phyloP scores from a whole-genome alignment of 30 jellyfish, hydroid and myxozoan species.

The Pelagia noctiluca region DNA sequence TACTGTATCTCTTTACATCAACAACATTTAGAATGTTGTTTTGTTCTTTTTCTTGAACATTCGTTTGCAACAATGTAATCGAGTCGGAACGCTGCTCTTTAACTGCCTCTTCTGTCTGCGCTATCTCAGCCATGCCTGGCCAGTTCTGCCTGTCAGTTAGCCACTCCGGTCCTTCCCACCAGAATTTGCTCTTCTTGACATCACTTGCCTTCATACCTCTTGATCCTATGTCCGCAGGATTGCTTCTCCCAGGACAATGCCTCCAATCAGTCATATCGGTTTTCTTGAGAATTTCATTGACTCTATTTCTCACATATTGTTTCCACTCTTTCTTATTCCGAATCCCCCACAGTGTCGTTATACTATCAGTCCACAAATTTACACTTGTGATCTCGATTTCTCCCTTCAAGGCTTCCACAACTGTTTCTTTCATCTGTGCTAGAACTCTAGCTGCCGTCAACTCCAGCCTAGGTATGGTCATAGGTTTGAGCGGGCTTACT shows the following conservation, averaged over 20 bases:
- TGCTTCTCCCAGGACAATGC: conserved; percentile 33
- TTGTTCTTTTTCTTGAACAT: background rate
- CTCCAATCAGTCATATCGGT: conserved; percentile 7
- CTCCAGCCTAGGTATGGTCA: conserved; percentile 17
- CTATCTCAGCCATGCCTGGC: background rate
- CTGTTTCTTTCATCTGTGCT: conserved; percentile 12
- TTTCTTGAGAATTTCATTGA: conserved; percentile 9
- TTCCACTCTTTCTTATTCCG: conserved; percentile 26
- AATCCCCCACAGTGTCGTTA: conserved; percentile 37
- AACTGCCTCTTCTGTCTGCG: background rate
- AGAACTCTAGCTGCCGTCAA: conserved; percentile 28
- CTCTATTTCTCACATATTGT: conserved; percentile 23
- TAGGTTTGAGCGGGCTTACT: conserved; percentile 32
- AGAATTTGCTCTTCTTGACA: background rate
- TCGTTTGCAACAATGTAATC: background rate
- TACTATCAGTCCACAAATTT: conserved; percentile 3
- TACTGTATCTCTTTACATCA: background rate
- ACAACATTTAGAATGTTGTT: background rate
- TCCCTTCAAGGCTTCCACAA: background rate
- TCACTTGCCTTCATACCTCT: conserved; percentile 18
- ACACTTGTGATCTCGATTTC: background rate
- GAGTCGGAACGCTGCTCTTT: background rate
- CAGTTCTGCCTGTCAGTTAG: background rate
- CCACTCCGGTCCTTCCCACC: conserved; percentile 24
- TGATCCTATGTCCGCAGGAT: conserved; percentile 30